These are phyloP conservation scores for Orthosia gothica DNA, from an alignment of 2,888 invertebrate genomes.

Conservation along the genomic window DNA sequence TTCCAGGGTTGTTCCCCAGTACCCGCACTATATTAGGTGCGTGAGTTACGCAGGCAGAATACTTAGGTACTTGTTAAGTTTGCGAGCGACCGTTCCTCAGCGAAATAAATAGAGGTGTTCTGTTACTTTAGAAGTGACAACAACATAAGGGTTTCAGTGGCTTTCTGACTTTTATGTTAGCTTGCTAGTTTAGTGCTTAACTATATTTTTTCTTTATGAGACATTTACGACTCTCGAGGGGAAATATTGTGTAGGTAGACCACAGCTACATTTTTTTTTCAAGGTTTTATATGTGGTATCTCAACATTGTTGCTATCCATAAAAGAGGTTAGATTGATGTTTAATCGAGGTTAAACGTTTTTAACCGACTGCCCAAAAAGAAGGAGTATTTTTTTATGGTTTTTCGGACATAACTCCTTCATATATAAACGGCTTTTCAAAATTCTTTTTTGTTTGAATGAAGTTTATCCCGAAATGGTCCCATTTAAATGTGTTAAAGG, in stretches of 20 bases:
- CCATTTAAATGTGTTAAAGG: too few relatives aligned
- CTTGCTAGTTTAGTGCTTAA: constrained; percentile 28
- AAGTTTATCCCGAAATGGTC: too few relatives aligned
- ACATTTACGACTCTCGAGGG: constrained; percentile 48
- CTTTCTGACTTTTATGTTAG: constrained; percentile 37
- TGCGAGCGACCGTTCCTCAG: constrained; percentile 22
- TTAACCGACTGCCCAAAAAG: too few relatives aligned
- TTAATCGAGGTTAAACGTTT: background rate
- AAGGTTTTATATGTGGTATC: constrained; percentile 14
- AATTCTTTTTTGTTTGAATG: too few relatives aligned
- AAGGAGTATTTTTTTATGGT: too few relatives aligned
- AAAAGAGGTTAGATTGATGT: constrained; percentile 3
- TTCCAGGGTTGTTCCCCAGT: constrained; percentile 25
- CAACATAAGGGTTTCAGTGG: constrained; percentile 38
- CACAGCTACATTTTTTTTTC: constrained; percentile 31
- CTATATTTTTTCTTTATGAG: constrained; percentile 52
- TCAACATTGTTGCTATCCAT: constrained; percentile 2
- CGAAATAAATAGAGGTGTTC: constrained; percentile 51
- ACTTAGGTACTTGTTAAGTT: constrained; percentile 40
- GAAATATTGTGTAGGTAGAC: constrained; percentile 25
- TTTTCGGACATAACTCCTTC: too few relatives aligned
- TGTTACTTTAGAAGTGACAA: constrained; percentile 51
- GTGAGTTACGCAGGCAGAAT: constrained; percentile 46
- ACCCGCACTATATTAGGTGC: constrained; percentile 45
- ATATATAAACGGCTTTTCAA: too few relatives aligned